Evolutionary conservation across 2,888 invertebrate genomes (phyloP).

Genomic region (Tetranychus piercei): DNA sequence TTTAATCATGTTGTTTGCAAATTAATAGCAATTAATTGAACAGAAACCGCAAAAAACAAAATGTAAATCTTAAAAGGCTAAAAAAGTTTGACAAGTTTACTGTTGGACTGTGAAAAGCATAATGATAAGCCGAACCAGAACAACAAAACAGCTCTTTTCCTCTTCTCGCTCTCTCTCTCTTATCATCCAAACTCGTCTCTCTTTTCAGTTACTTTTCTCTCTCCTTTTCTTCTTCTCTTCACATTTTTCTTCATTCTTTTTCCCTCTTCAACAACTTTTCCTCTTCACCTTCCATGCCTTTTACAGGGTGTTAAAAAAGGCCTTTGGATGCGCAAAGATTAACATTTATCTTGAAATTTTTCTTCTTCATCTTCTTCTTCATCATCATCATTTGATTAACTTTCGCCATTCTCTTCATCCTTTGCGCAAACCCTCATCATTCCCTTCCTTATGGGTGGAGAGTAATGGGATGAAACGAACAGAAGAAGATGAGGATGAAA

Average conservation of each 20-base stretch:
- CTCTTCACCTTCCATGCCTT: background rate
- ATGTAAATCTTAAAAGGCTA: background rate
- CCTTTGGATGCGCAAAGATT: background rate
- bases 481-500: too few relatives aligned
- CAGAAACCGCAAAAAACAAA: background rate
- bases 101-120: background rate
- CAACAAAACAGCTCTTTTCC: background rate
- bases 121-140: background rate
- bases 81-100: background rate
- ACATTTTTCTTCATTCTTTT: background rate
- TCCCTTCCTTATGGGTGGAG: background rate
- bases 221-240: background rate
- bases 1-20: background rate
- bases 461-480: too few relatives aligned
- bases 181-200: background rate
- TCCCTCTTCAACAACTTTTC: background rate
- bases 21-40: background rate
- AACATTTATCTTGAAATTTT: background rate
- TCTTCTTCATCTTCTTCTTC: background rate
- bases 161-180: constrained; percentile 2
- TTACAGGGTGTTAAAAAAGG: constrained; percentile 6
- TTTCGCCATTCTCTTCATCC: background rate
- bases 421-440: background rate
- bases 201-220: background rate
- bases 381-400: background rate